Evolutionary conservation across 35 echinoderm and acorn worm genomes (phyloP), one percentile per base, ranked within the genome.

Genomic region (Ophioderma brevispina): DNA sequence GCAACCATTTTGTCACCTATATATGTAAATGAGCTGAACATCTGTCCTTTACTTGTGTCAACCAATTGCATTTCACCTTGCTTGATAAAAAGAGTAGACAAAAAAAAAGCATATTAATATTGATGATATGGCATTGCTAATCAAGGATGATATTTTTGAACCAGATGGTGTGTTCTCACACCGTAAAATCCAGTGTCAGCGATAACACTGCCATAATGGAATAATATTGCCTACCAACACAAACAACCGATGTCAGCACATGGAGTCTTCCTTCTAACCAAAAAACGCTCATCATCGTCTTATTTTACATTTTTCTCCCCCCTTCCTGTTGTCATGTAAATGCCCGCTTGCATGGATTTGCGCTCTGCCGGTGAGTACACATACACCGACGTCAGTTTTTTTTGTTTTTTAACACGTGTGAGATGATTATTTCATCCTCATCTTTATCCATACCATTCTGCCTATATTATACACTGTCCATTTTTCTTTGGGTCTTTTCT

Each of bases 261-360:
- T 81, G 40, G 39, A 81, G 21, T 28, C 15, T 40, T 38, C 17
- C 35, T 35, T 85, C 32, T 64, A 52, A 33, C 52, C 4, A 32
- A 55, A 85, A 64, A 30, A 21, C 39, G 37, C 28, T 75, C 38
- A 43, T 87, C 31, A 78, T 85, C 1, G 32, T 77, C 21, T 41
- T 87, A 17, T 87, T 77, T 88, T 81, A 63, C 87, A 30, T 55
- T 81, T 55, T 82, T 50, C 82, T 79, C n/a, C 56, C 46, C 75
- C 85, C 36, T 21, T 78, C 43, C 70, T 17, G 64, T 40, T 87
- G 90, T 50, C 82, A 85, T 91, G 90, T 91, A 86, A 91, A 91
- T 94, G 89, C 89, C 63, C 55, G 77, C 85, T 91, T 91, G 94
- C 90, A 95, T 95, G 94, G 94, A 95, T 80, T 85, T 92, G 86